Base-by-base conservation (phyloP, 2,113 vertebrate genomes). In the Heterotis niloticus region DNA sequence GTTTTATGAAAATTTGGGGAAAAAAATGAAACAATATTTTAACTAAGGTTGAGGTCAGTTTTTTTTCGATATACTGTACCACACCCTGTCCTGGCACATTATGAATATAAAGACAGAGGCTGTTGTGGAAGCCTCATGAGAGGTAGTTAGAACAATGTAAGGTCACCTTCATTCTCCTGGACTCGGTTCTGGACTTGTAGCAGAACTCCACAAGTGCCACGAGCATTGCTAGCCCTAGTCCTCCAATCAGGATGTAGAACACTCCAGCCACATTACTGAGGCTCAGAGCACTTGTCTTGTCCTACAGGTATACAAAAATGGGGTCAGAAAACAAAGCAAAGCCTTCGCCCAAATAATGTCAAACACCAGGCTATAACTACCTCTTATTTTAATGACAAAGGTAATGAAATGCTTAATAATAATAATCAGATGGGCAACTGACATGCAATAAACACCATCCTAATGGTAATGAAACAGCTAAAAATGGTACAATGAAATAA, bases 121-220 rank as follows among this genome's bases (percentile, higher is more conserved):
- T 44, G 34, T 44, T 44, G 7, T 7, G 34, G 34, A 34, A 72
- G 20, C 51, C 44, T n/a, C 17, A 51, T n/a, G 11, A 34, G 13
- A 76, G 44, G 75, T 44, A 52, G 52, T 67, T 66, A 67, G 64
- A 52, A 23, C 17, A 79, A 28, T 52, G 84, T 82, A 84, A 83
- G 77, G 92, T 91, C 91, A 99, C 97, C 97, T 98, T 98, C 97
- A 99, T 99, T 85, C 96, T 90, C 80, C 93, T 93, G 16, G 98
- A 97, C 91, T 99, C 97, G 54, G 96, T 95, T 82, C 96, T 92
- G 65, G 97, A 99, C 90, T 99, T 99, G 95, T 99, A 99, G 93
- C 98, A 99, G 93, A 99, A 99, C 92, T 99, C 98, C 81, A 99
- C 94, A 91, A 99, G 93, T 76, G 98, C 97, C 89, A 99, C 98